Evolutionary conservation across 1,140 invertebrate species (phyloP).

Genomic region (Polypedilum vanderplanki): DNA sequence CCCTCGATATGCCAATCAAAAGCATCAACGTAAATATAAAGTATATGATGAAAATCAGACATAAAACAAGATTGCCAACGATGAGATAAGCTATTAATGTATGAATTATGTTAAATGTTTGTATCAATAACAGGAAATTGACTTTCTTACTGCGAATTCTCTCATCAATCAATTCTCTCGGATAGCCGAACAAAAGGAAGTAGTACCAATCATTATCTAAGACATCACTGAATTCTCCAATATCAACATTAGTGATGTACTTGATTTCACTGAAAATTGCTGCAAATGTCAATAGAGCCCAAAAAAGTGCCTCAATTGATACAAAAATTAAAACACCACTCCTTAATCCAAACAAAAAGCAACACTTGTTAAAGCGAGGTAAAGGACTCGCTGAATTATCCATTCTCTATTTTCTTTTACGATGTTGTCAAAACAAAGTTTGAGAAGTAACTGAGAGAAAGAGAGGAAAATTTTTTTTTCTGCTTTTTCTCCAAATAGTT

Average conservation of each 20-base stretch:
- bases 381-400: slow-evolving; percentile 5
- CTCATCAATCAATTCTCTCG: background rate
- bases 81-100: background rate
- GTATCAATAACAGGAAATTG: background rate
- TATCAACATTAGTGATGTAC: slow-evolving; percentile 21
- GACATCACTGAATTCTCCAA: background rate
- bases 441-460: background rate
- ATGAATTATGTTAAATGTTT: background rate
- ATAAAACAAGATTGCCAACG: background rate
- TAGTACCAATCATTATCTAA: slow-evolving; percentile 26
- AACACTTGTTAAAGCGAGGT: slow-evolving; percentile 15
- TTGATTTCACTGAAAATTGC: background rate
- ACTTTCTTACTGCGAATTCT: background rate
- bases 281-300: background rate
- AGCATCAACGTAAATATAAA: background rate
- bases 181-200: background rate
- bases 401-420: background rate
- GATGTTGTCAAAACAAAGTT: background rate
- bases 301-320: background rate
- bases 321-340: slow-evolving; percentile 15
- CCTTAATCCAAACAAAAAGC: background rate
- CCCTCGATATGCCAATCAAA: background rate
- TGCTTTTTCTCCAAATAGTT: background rate
- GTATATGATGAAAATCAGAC: background rate
- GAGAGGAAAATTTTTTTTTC: background rate